phyloP scores from a whole-genome alignment of 2,797 vertebrate genomes.

The Hyperoplus lanceolatus region DNA sequence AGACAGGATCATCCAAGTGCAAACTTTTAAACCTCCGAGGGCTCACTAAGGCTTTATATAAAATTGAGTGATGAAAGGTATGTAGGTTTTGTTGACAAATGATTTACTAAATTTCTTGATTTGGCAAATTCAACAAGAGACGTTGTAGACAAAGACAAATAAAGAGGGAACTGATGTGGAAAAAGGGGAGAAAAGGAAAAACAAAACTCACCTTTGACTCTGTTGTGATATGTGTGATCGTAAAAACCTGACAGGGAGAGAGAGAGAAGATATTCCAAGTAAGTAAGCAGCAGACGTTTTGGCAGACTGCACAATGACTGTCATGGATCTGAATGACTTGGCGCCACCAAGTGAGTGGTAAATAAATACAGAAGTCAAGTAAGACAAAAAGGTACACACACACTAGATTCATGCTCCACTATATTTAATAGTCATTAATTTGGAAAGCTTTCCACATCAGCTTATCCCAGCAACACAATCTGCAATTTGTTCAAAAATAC shows the following conservation, averaged over 20 bases:
- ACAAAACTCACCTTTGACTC: slow-evolving; percentile 58
- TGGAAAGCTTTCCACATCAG: slow-evolving; percentile 33
- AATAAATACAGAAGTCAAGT: neutral
- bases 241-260: slow-evolving; percentile 56
- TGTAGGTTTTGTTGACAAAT: neutral
- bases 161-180: neutral
- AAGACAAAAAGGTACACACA: neutral
- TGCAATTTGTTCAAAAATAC: neutral
- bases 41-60: neutral
- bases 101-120: neutral
- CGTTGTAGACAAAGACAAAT: neutral
- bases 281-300: slow-evolving; percentile 8
- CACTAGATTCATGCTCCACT: neutral
- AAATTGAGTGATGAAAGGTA: neutral
- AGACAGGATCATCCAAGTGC: neutral
- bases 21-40: neutral
- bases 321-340: slow-evolving; percentile 11
- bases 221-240: slow-evolving; percentile 30
- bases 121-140: neutral
- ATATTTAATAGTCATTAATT: neutral
- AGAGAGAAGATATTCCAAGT: slow-evolving; percentile 41
- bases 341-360: neutral
- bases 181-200: neutral
- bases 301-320: neutral
- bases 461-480: neutral